phyloP scores from a whole-genome alignment of 2,797 vertebrate genomes.

The Esox masquinongy region DNA sequence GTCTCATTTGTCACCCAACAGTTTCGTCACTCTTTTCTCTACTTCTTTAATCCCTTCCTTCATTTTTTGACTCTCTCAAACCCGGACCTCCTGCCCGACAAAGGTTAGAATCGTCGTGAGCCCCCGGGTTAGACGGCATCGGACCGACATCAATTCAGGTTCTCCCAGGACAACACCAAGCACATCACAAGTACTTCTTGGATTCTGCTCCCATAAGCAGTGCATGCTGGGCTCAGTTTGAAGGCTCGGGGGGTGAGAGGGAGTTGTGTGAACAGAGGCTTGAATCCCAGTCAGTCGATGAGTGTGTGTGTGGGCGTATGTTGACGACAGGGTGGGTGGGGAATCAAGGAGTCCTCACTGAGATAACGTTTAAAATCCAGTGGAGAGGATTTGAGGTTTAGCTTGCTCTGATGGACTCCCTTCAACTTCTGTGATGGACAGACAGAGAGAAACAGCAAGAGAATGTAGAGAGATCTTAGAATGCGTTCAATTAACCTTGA shows the following conservation, averaged over 20 bases:
- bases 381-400: slow-evolving; percentile 70
- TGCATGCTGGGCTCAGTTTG: slow-evolving; percentile 59
- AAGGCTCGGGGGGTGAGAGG: slow-evolving; percentile 8
- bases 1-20: neutral
- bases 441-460: neutral
- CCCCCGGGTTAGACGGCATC: slow-evolving; percentile 11
- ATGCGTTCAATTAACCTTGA: neutral
- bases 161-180: slow-evolving; percentile 25
- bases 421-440: slow-evolving; percentile 60
- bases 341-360: slow-evolving; percentile 17
- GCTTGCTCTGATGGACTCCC: slow-evolving; percentile 53
- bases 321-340: slow-evolving; percentile 3
- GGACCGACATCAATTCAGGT: neutral
- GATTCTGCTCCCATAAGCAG: slow-evolving; percentile 45
- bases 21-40: slow-evolving; percentile 23
- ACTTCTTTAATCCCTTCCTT: slow-evolving; percentile 14
- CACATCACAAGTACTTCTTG: slow-evolving; percentile 30
- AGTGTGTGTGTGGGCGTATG: slow-evolving; percentile 7
- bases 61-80: slow-evolving; percentile 3
- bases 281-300: slow-evolving; percentile 33
- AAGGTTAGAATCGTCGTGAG: slow-evolving; percentile 15
- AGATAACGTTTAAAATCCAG: slow-evolving; percentile 70
- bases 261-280: slow-evolving; percentile 24
- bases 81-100: slow-evolving; percentile 8
- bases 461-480: neutral